Evolutionary conservation across 1,140 invertebrate genomes (phyloP), one percentile per base, ranked within the genome.

Genomic region (Drosophila albomicans): DNA sequence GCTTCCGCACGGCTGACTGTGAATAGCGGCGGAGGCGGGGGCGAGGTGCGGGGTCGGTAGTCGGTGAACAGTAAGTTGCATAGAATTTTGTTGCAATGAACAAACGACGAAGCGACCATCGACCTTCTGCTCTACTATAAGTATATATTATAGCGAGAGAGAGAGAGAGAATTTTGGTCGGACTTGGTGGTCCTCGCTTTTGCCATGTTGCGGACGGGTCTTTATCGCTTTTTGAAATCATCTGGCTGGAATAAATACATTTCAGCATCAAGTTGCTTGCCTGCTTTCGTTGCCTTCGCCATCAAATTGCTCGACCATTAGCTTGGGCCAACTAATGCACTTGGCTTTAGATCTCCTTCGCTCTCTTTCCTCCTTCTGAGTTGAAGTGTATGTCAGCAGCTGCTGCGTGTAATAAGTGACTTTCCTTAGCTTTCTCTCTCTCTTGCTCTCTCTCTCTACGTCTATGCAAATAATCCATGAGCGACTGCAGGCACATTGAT

Each of bases 231-330:
- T 86, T 88, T 13, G 69, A 88, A 75, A 79, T 81, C 82, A 86
- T 88, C 82, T 88, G 54, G 45, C 84, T 88, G 82, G 82, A 86
- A 86, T 86, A 86, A 86, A 86, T 79, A 86, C 84, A 86, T 86
- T 82, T 82, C 75, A 62, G 57, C 71, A 65, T 45, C 79, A 56
- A 73, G 49, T 63, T 57, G 38, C 28, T 20, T 38, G 38, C 49
- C 20, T 41, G 13, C 61, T n/a, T 28, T 43, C 16, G 43, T 16
- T 15, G 15, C 20, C 20, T 25, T 13, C 1, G 13, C 10, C 28
- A 54, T 59, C 16, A 68, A 58, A 67, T 58, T 58, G 45, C 16
- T 46, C 13, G 57, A 61, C 35, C 38, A 62, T 74, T 61, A 46
- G 54, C 8, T 11, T 16, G 52, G 41, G 15, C 15, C 41, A 45